phyloP scores from a whole-genome alignment of 2,888 invertebrate genomes.

The Nephrotoma appendiculata region DNA sequence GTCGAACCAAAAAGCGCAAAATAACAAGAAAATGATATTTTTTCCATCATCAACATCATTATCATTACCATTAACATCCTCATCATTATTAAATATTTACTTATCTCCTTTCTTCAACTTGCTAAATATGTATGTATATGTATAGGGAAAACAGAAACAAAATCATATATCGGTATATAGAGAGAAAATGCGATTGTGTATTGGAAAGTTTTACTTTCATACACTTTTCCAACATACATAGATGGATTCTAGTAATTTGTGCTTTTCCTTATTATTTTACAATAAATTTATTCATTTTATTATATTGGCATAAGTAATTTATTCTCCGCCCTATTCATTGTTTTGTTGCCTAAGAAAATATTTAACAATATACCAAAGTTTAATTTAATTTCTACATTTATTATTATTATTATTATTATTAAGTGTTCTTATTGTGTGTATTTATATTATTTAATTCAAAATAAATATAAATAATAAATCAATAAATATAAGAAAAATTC shows the following conservation, averaged over 20 bases:
- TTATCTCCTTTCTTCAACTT: neutral
- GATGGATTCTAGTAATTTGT: neutral
- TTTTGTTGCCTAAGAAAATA: neutral
- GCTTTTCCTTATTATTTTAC: neutral
- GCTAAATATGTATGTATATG: too few relatives aligned
- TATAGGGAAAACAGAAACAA: neutral
- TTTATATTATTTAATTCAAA: neutral
- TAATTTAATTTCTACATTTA: neutral
- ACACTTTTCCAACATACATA: neutral
- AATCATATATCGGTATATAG: neutral
- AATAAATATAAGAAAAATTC: neutral
- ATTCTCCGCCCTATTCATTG: neutral
- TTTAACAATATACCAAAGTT: neutral
- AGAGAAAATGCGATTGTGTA: neutral
- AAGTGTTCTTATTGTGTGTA: neutral
- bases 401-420: neutral
- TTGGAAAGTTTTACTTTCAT: neutral
- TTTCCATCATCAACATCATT: neutral
- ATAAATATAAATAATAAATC: neutral
- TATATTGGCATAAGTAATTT: neutral
- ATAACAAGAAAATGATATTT: neutral
- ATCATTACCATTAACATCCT: neutral
- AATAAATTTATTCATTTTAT: neutral
- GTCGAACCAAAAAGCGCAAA: neutral
- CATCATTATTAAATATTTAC: neutral